Conservation (phyloP, 2,797 vertebrate genomes). For the Anabas testudineus region DNA sequence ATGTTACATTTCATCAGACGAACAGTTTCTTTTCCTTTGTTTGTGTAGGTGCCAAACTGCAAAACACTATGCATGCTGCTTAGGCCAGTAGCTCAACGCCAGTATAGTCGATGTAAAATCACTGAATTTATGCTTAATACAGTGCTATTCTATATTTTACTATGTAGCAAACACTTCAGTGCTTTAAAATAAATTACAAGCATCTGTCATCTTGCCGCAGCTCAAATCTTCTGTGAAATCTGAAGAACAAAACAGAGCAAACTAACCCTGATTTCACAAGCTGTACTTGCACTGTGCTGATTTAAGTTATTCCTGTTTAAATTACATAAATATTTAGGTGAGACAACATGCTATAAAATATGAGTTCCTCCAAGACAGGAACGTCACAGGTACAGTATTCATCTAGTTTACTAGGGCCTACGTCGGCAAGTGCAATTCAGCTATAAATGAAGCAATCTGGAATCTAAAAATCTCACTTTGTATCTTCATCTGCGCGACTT, state of each 20-base stretch:
- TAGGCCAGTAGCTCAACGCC: slow-evolving; percentile 24
- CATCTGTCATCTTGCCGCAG: slow-evolving; percentile 63
- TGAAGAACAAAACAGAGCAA: slow-evolving; percentile 15
- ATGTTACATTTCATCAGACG: not conserved
- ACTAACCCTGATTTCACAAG: slow-evolving; percentile 68
- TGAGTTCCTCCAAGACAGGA: not conserved
- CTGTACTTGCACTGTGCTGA: slow-evolving; percentile 35
- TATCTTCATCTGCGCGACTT: not conserved
- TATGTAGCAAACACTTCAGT: slow-evolving; percentile 44
- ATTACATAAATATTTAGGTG: not conserved
- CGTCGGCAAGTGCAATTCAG: slow-evolving; percentile 24
- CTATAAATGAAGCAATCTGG: slow-evolving; percentile 38
- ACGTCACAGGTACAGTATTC: not conserved
- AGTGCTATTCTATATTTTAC: slow-evolving; percentile 59
- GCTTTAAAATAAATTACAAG: slow-evolving; percentile 35
- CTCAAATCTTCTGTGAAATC: slow-evolving; percentile 31
- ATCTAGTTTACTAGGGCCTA: not conserved
- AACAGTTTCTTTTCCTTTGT: slow-evolving; percentile 21
- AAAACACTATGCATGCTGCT: slow-evolving; percentile 40
- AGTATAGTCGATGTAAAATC: slow-evolving; percentile 65
- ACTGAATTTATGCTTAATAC: slow-evolving; percentile 56
- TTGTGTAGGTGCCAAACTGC: slow-evolving; percentile 30
- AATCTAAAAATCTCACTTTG: slow-evolving; percentile 3
- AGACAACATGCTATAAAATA: not conserved
- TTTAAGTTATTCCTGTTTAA: not conserved